These are phyloP conservation scores for Myoxocephalus aenaeus DNA, from an alignment of 2,797 vertebrate species.

Conservation along the genomic window DNA sequence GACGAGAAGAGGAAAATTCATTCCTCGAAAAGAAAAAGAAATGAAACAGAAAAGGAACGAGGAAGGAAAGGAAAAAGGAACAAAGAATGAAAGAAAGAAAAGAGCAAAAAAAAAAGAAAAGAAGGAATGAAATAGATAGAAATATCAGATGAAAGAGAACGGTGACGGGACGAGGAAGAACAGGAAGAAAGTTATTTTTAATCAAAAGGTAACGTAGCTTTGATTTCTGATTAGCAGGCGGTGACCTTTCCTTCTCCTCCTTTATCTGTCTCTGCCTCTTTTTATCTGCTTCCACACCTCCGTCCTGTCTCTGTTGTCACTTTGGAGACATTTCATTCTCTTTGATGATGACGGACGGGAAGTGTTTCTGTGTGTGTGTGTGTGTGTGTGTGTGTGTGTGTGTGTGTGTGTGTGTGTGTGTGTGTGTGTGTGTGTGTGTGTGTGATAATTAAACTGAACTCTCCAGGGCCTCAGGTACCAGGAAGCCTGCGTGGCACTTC, in stretches of 20 bases:
- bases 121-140: too few relatives aligned
- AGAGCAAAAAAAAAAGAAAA: too few relatives aligned
- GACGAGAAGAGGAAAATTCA: too few relatives aligned
- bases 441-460: slow-evolving; percentile 26
- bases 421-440: neutral
- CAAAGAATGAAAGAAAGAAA: neutral
- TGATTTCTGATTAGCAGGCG: slow-evolving; percentile 65
- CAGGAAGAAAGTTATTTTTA: slow-evolving; percentile 29
- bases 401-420: neutral
- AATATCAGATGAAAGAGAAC: too few relatives aligned
- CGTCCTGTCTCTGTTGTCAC: slow-evolving; percentile 24
- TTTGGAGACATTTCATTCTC: slow-evolving; percentile 53
- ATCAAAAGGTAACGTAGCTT: slow-evolving; percentile 49
- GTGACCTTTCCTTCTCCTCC: slow-evolving; percentile 65
- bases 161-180: neutral
- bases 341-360: slow-evolving; percentile 48
- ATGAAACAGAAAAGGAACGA: too few relatives aligned
- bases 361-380: neutral
- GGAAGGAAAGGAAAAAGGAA: neutral
- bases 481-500: slow-evolving; percentile 84
- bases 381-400: neutral
- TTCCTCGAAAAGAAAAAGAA: too few relatives aligned
- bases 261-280: slow-evolving; percentile 34
- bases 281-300: slow-evolving; percentile 35
- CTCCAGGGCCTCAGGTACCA: neutral